These are phyloP conservation scores for Spilarctia lutea DNA, from an alignment of 2,888 invertebrate genomes.

Conservation along the genomic window DNA sequence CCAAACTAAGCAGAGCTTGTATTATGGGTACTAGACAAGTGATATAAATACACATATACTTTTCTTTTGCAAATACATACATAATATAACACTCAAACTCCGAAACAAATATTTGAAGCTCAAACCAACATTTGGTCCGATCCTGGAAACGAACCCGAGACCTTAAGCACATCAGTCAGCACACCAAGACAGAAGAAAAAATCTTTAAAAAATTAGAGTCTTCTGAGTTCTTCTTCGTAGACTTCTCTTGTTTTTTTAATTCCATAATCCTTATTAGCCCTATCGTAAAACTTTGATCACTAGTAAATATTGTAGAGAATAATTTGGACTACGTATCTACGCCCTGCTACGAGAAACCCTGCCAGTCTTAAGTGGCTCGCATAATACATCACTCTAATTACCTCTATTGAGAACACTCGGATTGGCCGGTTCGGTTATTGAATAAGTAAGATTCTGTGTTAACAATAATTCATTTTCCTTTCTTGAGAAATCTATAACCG, in stretches of 20 bases:
- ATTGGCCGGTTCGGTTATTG: conserved; percentile 45
- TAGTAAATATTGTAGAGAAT: conserved; percentile 21
- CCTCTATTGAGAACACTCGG: conserved; percentile 37
- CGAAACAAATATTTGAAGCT: too few species aligned
- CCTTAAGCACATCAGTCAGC: too few species aligned
- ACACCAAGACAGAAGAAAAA: too few species aligned
- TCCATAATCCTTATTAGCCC: not conserved
- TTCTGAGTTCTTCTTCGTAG: too few species aligned
- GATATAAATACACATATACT: too few species aligned
- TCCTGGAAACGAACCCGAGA: too few species aligned
- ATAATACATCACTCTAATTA: conserved; percentile 48
- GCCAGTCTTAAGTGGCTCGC: conserved; percentile 28
- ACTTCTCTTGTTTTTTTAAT: not conserved
- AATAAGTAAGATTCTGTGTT: conserved; percentile 51
- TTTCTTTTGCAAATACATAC: too few species aligned
- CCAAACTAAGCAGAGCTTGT: too few species aligned
- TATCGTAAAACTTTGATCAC: not conserved
- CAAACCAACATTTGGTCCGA: too few species aligned
- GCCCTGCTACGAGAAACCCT: conserved; percentile 29
- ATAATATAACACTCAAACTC: too few species aligned
- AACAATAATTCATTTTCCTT: conserved; percentile 49
- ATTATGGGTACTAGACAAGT: too few species aligned
- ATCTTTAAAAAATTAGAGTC: too few species aligned
- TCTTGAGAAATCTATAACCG: conserved; percentile 31
- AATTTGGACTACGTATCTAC: conserved; percentile 38